Base-by-base conservation (phyloP, 2,113 vertebrate genomes). In the Gobiocypris rarus region DNA sequence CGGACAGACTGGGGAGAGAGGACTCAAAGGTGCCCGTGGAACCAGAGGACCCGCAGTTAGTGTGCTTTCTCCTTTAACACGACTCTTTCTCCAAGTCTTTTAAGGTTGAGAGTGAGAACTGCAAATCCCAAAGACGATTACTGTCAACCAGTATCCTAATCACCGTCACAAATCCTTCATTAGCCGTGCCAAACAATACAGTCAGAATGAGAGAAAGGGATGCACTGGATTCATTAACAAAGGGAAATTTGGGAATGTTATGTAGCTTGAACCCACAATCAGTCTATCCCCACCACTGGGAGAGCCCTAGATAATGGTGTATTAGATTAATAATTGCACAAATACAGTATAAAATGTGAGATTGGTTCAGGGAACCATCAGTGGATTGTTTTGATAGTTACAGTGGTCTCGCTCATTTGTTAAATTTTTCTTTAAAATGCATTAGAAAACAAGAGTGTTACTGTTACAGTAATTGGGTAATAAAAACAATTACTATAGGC, bases 21-120 rank as follows among this genome's bases (percentile, higher is more conserved):
- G 98, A 74, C 94, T 95, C 41, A 99, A 99, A 92, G 98, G 98
- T 61, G 91, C 96, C 92, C 95, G 98, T 88, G 98, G 98, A 93
- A 97, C 96, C 75, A 94, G 96, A 93, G 98, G 98, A 85, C 85
- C 94, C 61, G 71, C 92, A 92, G 98, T 99, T 84, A 86, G 97
- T 96, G 92, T 67, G 50, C 26, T 24, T 69, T 83, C 38, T 56
- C 45, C 5, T 76, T 22, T 56, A 52, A 54, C 8, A 10, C 34
- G 17, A 56, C n/a, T 81, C 59, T 31, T 19, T 83, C 63, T 54
- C 17, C 19, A 54, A 54, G 52, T 8, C 52, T 54, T 22, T 8
- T 41, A 17, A 41, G 59, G 26, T 14, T 19, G 24, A 7, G 31
- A 48, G 41, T 3, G 45, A 10, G 45, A 34, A 65, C 1, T 48